Base-by-base conservation (phyloP, 1,140 invertebrate species). In the Apis laboriosa region DNA sequence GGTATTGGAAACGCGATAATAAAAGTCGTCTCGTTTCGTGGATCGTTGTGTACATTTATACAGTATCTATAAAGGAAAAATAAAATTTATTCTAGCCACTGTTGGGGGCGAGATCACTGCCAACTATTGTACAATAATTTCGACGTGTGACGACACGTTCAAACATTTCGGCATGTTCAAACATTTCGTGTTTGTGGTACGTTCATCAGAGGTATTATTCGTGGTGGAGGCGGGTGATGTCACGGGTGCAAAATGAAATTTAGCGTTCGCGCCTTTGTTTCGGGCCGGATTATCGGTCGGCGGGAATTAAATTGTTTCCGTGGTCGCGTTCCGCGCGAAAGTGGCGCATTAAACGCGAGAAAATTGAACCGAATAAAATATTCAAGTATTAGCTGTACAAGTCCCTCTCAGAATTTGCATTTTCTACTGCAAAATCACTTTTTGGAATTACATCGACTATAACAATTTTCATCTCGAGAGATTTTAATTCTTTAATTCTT, bases 181-280 rank as follows among this genome's bases (percentile, higher is more conserved):
- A 78, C 58, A 70, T 70, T 24, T 66, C 12, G 19, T 34, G 1
- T 55, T 2, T 3, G 51, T 11, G 19, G 19, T 24, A 53, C 28
- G 11, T 7, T 58, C 71, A 34, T 28, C 53, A 28, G 17, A 73
- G 17, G 49, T 61, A 77, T 77, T 77, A 55, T 77, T 55, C 15
- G 24, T 53, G 51, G 49, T 17, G 28, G 51, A 66, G 34, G 15
- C 51, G 67, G 49, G 7, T 34, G 61, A 28, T 34, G 61, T 66
- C 75, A 34, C 49, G 61, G 34, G 51, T n/a, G 75, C 28, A 8
- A n/a, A 77, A 77, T 34, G 75, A 77, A 77, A 66, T 77, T 77
- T 66, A 34, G 2, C 49, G n/a, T 66, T 53, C 24, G 19, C 51
- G 75, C 61, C 61, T 34, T 55, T 77, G 61, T 77, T 34, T 66